Percentiles rank a stretch among this genome's conserved stretches.
These are phyloP conservation scores for Molorchus minor DNA, from an alignment of 2,888 invertebrate genomes.

Conservation along the genomic window DNA sequence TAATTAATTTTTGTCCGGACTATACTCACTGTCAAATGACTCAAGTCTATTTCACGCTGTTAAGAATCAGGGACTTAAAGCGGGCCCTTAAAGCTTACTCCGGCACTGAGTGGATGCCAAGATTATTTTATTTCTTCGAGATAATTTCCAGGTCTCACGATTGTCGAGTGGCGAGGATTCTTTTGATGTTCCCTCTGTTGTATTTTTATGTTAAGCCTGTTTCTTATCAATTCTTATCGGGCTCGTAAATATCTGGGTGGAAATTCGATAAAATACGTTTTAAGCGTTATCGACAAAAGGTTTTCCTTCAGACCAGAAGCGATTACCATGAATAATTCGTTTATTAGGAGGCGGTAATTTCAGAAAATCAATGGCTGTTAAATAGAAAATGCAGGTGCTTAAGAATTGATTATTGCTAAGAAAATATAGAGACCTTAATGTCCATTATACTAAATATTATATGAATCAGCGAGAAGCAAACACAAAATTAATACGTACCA, in stretches of 20 bases:
- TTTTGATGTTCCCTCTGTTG: not conserved
- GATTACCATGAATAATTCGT: slow-evolving; percentile 22
- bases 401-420: slow-evolving; percentile 5
- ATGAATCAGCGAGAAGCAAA: not conserved
- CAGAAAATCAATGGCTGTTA: slow-evolving; percentile 6
- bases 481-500: slow-evolving; percentile 2
- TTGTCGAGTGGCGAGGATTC: not conserved
- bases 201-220: not conserved
- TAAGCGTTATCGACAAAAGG: slow-evolving; percentile 1
- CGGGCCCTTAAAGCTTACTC: no score
- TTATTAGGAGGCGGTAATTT: slow-evolving; percentile 6
- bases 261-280: not conserved
- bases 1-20: no score
- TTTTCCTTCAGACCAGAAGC: not conserved
- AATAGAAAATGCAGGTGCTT: not conserved
- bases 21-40: no score
- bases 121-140: not conserved
- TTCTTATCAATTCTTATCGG: not conserved
- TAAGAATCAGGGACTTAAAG: no score
- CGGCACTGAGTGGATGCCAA: not conserved
- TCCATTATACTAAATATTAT: slow-evolving; percentile 1
- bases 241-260: not conserved
- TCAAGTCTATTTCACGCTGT: no score
- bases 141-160: not conserved
- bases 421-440: slow-evolving; percentile 10